A percentile compares a stretch with the other conserved stretches of the same genome.
These are phyloP conservation scores for Dromiciops gliroides DNA, from an alignment of 2,113 vertebrate genomes.

Conservation along the genomic window DNA sequence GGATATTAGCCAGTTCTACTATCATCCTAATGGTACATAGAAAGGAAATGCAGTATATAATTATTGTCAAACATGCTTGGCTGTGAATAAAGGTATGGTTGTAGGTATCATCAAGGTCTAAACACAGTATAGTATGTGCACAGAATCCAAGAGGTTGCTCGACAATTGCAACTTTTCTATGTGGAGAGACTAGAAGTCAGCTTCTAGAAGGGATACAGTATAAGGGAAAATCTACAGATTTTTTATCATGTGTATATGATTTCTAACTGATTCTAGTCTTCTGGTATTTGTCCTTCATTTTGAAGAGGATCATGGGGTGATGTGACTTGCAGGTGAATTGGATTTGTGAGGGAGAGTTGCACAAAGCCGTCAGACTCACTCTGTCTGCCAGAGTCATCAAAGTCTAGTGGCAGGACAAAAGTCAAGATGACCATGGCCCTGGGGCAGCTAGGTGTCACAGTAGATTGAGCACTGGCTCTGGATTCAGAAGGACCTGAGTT, in stretches of 20 bases:
- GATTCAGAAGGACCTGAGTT: too few relatives aligned
- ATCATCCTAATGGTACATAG: neutral
- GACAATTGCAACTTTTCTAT: neutral
- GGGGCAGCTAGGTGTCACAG: too few relatives aligned
- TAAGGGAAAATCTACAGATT: neutral
- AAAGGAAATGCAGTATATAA: neutral
- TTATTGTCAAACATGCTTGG: neutral
- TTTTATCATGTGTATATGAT: neutral
- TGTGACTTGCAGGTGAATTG: too few relatives aligned
- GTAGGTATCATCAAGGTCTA: neutral
- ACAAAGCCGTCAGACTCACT: neutral
- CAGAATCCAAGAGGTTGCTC: neutral
- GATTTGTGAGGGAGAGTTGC: neutral
- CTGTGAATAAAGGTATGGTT: neutral
- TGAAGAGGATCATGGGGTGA: neutral
- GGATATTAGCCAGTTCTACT: neutral
- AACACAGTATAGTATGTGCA: neutral
- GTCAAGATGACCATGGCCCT: neutral
- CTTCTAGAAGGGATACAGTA: neutral
- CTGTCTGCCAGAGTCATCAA: neutral
- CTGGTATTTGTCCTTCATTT: neutral
- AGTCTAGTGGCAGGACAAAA: neutral
- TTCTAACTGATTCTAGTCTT: neutral
- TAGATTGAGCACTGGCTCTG: too few relatives aligned
- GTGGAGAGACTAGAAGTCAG: neutral